A percentile compares a stretch with the other conserved stretches of the same genome.
phyloP scores from a whole-genome alignment of 1,140 invertebrate genomes.

The Macrotrachela quadricornifera region DNA sequence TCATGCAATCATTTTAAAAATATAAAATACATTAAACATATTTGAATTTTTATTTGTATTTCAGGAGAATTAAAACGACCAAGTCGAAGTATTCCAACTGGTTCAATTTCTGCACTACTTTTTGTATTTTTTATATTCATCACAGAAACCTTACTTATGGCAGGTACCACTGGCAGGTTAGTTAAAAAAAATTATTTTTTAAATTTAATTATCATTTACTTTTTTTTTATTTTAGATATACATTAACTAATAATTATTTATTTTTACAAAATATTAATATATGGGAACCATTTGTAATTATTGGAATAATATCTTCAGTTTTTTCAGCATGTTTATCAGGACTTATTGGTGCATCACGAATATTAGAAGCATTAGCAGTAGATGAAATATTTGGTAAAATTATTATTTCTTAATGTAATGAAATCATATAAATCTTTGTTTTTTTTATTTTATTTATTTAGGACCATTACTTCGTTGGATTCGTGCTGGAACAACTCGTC shows the following conservation, averaged over 20 bases:
- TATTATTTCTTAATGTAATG: no score
- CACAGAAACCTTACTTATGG: conserved; percentile 1
- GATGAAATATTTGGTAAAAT: conserved; percentile 94
- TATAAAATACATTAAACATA: no score
- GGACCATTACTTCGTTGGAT: not conserved
- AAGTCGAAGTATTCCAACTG: conserved; percentile 66
- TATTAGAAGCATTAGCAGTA: conserved; percentile 79
- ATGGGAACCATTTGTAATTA: conserved; percentile 68
- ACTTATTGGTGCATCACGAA: conserved; percentile 79
- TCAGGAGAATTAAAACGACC: conserved; percentile 72
- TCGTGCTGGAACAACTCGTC: conserved; percentile 38
- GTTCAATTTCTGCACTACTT: conserved; percentile 67
- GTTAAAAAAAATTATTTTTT: not conserved
- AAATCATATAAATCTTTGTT: no score
- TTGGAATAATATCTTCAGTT: conserved; percentile 81
- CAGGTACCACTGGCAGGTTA: not conserved
- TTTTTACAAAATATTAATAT: conserved; percentile 70
- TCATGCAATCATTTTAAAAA: no score
- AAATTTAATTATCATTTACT: not conserved
- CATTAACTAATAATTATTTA: conserved; percentile 71
- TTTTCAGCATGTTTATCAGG: conserved; percentile 86
- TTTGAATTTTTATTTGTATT: no score
- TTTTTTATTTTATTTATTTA: no score
- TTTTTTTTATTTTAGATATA: conserved; percentile 6
- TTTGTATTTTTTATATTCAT: conserved; percentile 57